These are phyloP conservation scores for Nemotelus pantherinus DNA, from an alignment of 2,888 invertebrate genomes.

Conservation along the genomic window DNA sequence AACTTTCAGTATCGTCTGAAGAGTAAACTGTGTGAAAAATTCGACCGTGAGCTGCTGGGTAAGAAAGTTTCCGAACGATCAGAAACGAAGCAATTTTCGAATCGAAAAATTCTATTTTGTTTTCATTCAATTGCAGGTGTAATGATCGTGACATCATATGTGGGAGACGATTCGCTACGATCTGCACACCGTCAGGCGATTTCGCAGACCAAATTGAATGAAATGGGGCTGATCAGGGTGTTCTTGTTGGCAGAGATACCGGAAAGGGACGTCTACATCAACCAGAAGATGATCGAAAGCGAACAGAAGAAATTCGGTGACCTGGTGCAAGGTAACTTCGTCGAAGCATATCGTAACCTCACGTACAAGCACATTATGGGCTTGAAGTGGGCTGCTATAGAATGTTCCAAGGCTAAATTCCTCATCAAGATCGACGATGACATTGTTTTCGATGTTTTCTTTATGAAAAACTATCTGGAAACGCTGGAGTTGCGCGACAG, in stretches of 20 bases:
- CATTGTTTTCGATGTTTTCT: slow-evolving; percentile 76
- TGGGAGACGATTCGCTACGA: slow-evolving; percentile 75
- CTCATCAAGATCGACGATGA: slow-evolving; percentile 87
- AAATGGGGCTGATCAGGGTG: slow-evolving; percentile 71
- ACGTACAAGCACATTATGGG: slow-evolving; percentile 87
- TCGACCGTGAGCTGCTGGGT: slow-evolving; percentile 39
- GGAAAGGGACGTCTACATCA: slow-evolving; percentile 65
- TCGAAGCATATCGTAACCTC: slow-evolving; percentile 81
- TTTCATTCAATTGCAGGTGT: slow-evolving; percentile 55
- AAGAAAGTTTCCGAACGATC: not conserved
- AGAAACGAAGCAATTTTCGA: not conserved
- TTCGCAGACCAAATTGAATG: slow-evolving; percentile 67
- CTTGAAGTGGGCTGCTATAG: slow-evolving; percentile 75
- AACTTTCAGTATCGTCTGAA: slow-evolving; percentile 38
- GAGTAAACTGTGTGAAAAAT: slow-evolving; percentile 11
- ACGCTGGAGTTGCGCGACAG: slow-evolving; percentile 59
- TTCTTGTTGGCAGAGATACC: slow-evolving; percentile 76
- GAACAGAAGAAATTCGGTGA: slow-evolving; percentile 75
- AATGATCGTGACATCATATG: slow-evolving; percentile 80
- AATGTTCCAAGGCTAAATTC: slow-evolving; percentile 71
- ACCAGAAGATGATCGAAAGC: slow-evolving; percentile 69
- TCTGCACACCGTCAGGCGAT: slow-evolving; percentile 77
- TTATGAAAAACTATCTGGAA: slow-evolving; percentile 66
- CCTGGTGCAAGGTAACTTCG: slow-evolving; percentile 79
- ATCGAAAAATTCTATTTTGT: not conserved